Evolutionary conservation across 1,140 invertebrate genomes (phyloP), one percentile per base, ranked within the genome.

Genomic region (Prorops nasuta): DNA sequence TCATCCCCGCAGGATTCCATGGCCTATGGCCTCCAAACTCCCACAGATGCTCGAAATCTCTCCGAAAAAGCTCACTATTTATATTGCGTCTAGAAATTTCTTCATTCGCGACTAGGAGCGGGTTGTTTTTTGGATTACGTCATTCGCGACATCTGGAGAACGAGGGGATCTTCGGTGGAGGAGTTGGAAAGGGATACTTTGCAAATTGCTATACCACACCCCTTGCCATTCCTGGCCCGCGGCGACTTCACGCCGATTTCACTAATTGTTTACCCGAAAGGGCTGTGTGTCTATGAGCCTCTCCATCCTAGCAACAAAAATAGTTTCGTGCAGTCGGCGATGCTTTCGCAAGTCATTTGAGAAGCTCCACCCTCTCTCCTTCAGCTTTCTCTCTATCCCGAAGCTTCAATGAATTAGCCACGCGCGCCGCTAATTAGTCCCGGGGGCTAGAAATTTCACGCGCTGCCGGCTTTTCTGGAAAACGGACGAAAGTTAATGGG

Each of bases 141-240:
- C 3, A 49, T 50, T 28, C 36, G 19, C 47, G 57, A 56, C 68
- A 72, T 71, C 59, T 71, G 68, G 63, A 28, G 22, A 48, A 61
- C 54, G 60, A 39, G 48, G 49, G 50, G 51, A 49, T 49, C 38
- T 53, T 37, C 24, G 24, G 10, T 24, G 36, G 43, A 18, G 52
- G 39, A 56, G 44, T 55, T 58, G 46, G 53, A 60, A 60, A 51
- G 51, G 48, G 44, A 51, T 4, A 60, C 67, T 69, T 71, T 54
- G 60, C 67, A 74, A 74, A 71, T 70, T 67, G 57, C 52, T n/a
- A n/a, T 51, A 63, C 67, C 65, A 70, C 69, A 65, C 67, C 68
- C 51, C 50, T 51, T 45, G 39, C 60, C 61, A 6, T 58, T 58
- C 62, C 60, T 58, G 47, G 47, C 55, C 39, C 19, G 35, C 41